Conservation (phyloP, 2,797 vertebrate genomes). For the Lateolabrax maculatus region DNA sequence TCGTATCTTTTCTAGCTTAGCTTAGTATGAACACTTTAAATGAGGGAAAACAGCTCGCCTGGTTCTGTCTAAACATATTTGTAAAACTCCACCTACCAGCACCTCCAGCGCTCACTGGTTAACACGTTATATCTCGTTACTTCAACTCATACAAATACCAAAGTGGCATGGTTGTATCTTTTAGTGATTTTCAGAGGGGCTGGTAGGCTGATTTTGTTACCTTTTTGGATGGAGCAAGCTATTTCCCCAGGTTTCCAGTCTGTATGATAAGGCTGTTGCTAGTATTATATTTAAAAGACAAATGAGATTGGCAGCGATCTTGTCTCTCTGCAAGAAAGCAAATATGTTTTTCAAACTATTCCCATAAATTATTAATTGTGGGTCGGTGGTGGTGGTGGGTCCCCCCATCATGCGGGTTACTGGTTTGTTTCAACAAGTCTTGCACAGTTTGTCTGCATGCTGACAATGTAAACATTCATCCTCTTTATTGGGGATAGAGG, state of each 20-base stretch:
- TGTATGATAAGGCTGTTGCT: not conserved
- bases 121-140: not conserved
- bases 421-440: not conserved
- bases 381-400: too few species aligned
- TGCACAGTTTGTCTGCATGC: conserved; percentile 34
- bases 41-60: not conserved
- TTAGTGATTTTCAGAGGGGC: not conserved
- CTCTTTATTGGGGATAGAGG: not conserved
- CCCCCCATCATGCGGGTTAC: not conserved
- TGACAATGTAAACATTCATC: not conserved
- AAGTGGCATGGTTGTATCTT: not conserved
- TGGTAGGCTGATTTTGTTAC: not conserved
- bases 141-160: not conserved
- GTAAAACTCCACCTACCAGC: not conserved
- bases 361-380: not conserved
- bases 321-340: not conserved
- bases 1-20: not conserved
- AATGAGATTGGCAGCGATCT: not conserved
- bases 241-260: too few species aligned
- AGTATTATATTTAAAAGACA: not conserved
- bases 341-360: not conserved
- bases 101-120: not conserved
- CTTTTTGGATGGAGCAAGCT: not conserved
- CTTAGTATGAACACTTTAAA: not conserved
- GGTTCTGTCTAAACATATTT: not conserved